Evolutionary conservation across 2,797 vertebrate genomes (phyloP), one percentile per base, ranked within the genome.

Genomic region (Apogon talboti): DNA sequence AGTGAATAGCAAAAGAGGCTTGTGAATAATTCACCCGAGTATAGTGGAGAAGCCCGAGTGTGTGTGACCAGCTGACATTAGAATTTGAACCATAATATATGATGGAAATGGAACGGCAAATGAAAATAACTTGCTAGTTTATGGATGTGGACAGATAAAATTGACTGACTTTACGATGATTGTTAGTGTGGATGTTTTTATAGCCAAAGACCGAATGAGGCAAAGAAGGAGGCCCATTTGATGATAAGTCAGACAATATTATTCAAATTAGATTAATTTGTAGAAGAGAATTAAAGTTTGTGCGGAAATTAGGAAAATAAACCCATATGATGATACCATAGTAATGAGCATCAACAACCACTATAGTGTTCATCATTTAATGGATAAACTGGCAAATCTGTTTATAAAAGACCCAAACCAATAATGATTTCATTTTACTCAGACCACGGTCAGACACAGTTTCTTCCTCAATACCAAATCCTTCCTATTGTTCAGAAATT

Each of bases 1-100:
- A 42, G 10, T 67, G 76, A 87, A 83, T 72, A 61, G 74, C 66
- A 61, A 58, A 76, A 48, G 21, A 67, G 70, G 52, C 71, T 71
- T 65, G 61, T 88, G 51, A 89, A 87, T 88, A 79, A 85, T 83
- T 87, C 76, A 82, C 47, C 57, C 14, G 11, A 60, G 53, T 50
- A 41, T 33, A 44, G 42, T 76, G 66, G 41, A 82, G 24, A 74
- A 76, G 56, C 63, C 37, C 53, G 11, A 21, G 55, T 35, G 42
- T 65, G 57, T 33, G 30, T 33, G 66, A 55, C 65, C 44, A 28
- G 54, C 14, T 49, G 49, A 71, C 65, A 77, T 51, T 55, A 35
- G 19, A 67, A 65, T 84, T 46, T 74, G 65, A 49, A 69, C 61
- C 66, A 12, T n/a, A 43, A 47, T 46, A 48, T 24, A 15, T 1